Conservation (phyloP, 2,797 vertebrate species). For the Coregonus ussuriensis region DNA sequence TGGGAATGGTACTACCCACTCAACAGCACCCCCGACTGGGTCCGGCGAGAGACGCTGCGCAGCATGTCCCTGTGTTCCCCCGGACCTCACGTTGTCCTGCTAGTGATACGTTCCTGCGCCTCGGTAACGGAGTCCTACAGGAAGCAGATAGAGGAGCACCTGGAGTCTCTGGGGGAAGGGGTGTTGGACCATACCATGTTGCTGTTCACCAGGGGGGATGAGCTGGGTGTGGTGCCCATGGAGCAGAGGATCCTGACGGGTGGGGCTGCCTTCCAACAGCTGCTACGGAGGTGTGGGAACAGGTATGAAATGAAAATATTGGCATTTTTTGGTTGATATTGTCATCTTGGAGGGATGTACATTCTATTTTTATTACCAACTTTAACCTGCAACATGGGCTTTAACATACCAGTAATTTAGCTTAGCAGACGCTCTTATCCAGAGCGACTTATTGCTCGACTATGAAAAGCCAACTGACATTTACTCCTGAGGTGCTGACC, state of each 20-base stretch:
- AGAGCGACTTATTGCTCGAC: not conserved
- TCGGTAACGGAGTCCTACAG: slow-evolving; percentile 65
- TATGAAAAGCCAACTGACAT: too few species aligned
- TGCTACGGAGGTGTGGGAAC: slow-evolving; percentile 66
- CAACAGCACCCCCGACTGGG: slow-evolving; percentile 76
- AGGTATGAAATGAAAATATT: not conserved
- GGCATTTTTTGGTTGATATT: not conserved
- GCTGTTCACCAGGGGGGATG: slow-evolving; percentile 75
- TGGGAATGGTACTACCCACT: slow-evolving; percentile 81
- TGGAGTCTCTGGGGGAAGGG: slow-evolving; percentile 63
- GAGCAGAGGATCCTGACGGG: slow-evolving; percentile 62
- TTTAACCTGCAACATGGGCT: not conserved
- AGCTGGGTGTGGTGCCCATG: slow-evolving; percentile 65
- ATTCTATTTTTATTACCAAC: not conserved
- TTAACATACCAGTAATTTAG: not conserved
- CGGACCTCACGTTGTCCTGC: slow-evolving; percentile 73
- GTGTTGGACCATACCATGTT: slow-evolving; percentile 72
- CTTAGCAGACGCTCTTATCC: not conserved
- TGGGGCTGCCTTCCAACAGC: slow-evolving; percentile 57
- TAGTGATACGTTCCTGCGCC: slow-evolving; percentile 70
- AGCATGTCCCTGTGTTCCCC: slow-evolving; percentile 72
- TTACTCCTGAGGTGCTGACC: too few species aligned
- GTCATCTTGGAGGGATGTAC: not conserved
- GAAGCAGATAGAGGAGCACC: slow-evolving; percentile 70
- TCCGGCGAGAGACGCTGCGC: slow-evolving; percentile 70